phyloP scores from a whole-genome alignment of 2,797 vertebrate genomes.

The Acanthornis magna region DNA sequence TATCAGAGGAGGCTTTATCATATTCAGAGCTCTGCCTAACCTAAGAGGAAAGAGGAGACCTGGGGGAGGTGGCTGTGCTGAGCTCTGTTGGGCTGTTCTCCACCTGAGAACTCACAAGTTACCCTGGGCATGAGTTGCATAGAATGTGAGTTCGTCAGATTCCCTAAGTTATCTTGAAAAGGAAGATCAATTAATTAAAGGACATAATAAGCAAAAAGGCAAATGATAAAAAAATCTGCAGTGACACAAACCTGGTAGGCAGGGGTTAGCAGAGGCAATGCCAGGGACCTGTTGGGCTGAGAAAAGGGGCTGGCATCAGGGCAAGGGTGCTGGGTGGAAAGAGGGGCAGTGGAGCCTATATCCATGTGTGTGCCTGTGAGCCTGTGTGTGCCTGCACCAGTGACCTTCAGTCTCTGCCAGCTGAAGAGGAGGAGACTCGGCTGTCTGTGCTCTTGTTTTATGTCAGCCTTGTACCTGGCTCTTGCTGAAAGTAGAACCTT shows the following conservation, averaged over 20 bases:
- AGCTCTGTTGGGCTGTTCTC: background rate
- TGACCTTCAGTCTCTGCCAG: background rate
- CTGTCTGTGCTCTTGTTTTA: background rate
- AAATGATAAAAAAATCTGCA: background rate
- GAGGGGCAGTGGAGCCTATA: background rate
- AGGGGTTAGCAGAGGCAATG: background rate
- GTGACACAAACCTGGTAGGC: background rate
- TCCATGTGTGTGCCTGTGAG: background rate
- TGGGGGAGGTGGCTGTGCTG: background rate
- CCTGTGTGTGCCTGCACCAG: background rate
- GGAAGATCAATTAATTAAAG: background rate
- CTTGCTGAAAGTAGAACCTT: background rate
- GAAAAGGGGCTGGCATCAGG: background rate
- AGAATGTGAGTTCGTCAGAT: background rate
- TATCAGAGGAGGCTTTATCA: background rate
- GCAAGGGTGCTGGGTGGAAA: background rate
- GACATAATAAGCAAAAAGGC: background rate
- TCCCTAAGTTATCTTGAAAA: background rate
- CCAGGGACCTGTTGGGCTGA: background rate
- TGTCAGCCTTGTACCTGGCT: background rate
- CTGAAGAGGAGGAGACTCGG: background rate
- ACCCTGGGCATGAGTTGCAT: rapidly evolving
- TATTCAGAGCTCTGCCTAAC: background rate
- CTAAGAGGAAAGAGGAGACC: background rate
- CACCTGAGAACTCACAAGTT: background rate